Evolutionary conservation across 2,888 invertebrate species (phyloP), one percentile per base, ranked within the genome.

Genomic region (Ectemnius continuus): DNA sequence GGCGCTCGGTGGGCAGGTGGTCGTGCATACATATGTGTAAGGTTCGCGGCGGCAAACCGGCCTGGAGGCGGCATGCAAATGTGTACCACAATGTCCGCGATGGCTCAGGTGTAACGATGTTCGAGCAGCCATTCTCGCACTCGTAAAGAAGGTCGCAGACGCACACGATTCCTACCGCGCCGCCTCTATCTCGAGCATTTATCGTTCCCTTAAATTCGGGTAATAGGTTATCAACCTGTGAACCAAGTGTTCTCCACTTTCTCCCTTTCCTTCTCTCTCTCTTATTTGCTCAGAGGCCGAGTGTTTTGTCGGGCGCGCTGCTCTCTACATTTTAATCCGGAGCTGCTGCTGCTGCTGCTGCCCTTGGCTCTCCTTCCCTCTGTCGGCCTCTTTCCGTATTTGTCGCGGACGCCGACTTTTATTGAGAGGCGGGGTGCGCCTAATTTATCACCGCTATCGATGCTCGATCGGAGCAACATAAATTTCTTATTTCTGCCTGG

Each of bases 121-220:
- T n/a, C 58, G 72, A 47, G 45, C 61, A 61, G 48, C 47, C 69
- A 59, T 68, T 60, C 20, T 66, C 60, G 58, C 59, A 66, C 59
- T 64, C 65, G 57, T 73, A 69, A 73, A 75, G 62, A 73, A 73
- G 45, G 23, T 16, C 52, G n/a, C 18, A 52, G 16, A 57, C 56
- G 20, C n/a, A 59, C 45, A 52, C 56, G 61, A 18, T n/a, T 28
- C n/a, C 52, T 16, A 13, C 16, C n/a, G n/a, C 16, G 13, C 52
- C 45, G 46, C 18, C 46, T 62, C 67, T 62, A 66, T 72, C 72
- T 72, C 68, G 61, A 61, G 60, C 68, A 59, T 65, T 65, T 61
- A 75, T 75, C 75, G 67, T 71, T 58, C 61, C 61, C 59, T 75
- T 75, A 72, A 72, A 69, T 75, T 72, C 59, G 47, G 52, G 67